Percentiles rank a stretch among this genome's conserved stretches.
Conservation (phyloP, 2,888 invertebrate genomes). For the Lepidocyrtinus sp. region DNA sequence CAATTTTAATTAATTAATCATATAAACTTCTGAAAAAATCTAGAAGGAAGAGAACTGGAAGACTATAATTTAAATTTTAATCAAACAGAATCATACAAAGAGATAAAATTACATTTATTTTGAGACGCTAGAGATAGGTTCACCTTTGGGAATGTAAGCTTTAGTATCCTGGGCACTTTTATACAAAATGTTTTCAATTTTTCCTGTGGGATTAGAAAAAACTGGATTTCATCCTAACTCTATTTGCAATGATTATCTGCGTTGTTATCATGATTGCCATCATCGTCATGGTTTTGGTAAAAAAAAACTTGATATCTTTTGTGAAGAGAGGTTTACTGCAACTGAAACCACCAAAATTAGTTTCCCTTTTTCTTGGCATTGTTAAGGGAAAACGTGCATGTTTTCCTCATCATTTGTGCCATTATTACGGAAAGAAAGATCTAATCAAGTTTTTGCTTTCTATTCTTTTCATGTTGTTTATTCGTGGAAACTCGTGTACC, state of each 20-base stretch:
- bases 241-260: not conserved
- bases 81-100: not conserved
- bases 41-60: not conserved
- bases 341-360: not conserved
- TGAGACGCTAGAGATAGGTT: not conserved
- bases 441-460: constrained; percentile 34
- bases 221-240: not conserved
- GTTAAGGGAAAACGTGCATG: not conserved
- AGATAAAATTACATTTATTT: not conserved
- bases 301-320: too few relatives aligned
- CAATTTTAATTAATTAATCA: not conserved
- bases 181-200: not conserved
- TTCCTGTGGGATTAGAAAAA: not conserved
- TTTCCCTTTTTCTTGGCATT: not conserved
- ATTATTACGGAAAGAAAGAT: not conserved
- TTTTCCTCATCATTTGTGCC: not conserved
- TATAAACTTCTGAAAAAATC: not conserved
- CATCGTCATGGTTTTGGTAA: too few relatives aligned
- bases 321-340: not conserved
- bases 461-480: constrained; percentile 1
- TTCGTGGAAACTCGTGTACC: constrained; percentile 4
- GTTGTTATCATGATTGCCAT: not conserved
- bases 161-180: not conserved
- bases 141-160: not conserved
- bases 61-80: not conserved